Base-by-base conservation (phyloP, 53 echinoderm and acorn worm genomes). In the Patiria pectinifera region DNA sequence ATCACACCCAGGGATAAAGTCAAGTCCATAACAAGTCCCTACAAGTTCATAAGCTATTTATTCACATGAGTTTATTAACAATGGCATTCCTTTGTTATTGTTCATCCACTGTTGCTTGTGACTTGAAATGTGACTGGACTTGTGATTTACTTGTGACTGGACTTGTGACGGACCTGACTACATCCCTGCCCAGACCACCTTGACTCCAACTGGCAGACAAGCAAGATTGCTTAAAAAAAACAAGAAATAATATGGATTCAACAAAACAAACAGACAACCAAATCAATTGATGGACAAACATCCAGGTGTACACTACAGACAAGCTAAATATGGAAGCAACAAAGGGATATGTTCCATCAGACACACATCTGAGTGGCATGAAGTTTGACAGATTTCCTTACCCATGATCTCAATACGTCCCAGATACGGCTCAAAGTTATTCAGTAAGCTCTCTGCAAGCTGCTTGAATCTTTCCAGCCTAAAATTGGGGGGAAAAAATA, bases 321-420 rank as follows among this genome's bases (percentile, higher is more conserved):
- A 53, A 53, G 53, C 53, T 53, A 53, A 53, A 53, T 53, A 53
- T 53, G 53, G 53, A 53, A 16, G 48, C 22, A 71, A 71, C 2
- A 71, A 80, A 80, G 80, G 23, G 22, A 80, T n/a, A n/a, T 80
- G 26, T 6, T 35, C 15, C 22, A 80, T 18, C 43, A 58, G 11
- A 1, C 48, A 84, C 15, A 59, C 21, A 59, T 48, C 1, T 47
- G 19, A 58, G 2, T 19, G n/a, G 5, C 22, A 71, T 21, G 19
- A 19, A 15, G 2, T 12, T 53, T 62, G n/a, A 83, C 60, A n/a
- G 8, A 4, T 18, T 74, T 16, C 85, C 96, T 94, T 82, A 98
- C 98, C 98, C 96, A 96, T 98, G 82, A 98, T 98, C 91, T 98
- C 98, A 91, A 98, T 98, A 9, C 96, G 92, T 23, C 98, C 98